Base-by-base conservation (phyloP, 2,888 invertebrate species). In the Clostera curtula region DNA sequence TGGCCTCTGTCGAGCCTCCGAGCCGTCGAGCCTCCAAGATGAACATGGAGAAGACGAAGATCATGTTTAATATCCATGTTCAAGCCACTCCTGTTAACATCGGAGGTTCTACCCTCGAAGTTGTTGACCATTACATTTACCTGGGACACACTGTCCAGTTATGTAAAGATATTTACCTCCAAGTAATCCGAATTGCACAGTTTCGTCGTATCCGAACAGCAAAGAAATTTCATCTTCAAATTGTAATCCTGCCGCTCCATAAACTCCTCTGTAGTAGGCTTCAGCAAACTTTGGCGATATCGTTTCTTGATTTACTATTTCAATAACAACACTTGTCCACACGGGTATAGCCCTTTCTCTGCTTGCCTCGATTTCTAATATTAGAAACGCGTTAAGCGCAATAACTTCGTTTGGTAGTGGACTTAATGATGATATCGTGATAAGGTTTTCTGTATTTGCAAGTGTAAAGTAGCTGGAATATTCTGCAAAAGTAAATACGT, bases 331-430 rank as follows among this genome's bases (percentile, higher is more conserved):
- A 17, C 49, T 57, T 2, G 69, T 40, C 25, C 47, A 44, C 12
- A 38, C 60, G 7, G 71, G 32, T n/a, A 68, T 45, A 1, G 73
- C 69, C 33, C 60, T 50, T 16, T 52, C 48, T 38, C 66, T 56
- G 9, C 40, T 44, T 17, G 75, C 77, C 48, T 62, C 55, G 9
- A 79, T 30, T 34, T 70, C 61, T 12, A 79, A 39, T n/a, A 66
- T 36, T 37, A 79, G 47, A 32, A 65, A 64, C 17, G 50, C 43
- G 11, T 52, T 45, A 19, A 43, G 40, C 25, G 47, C 36, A 12
- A 57, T 21, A 5, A 58, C 35, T 28, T 62, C 60, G 5, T 27
- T 18, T 5, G 61, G 52, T 24, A 57, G 29, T n/a, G 43, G 17
- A 11, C 34, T 40, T n/a, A 25, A 6, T 6, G 47, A 27, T 7